phyloP scores from a whole-genome alignment of 2,797 vertebrate genomes.

The Propithecus perrieri region DNA sequence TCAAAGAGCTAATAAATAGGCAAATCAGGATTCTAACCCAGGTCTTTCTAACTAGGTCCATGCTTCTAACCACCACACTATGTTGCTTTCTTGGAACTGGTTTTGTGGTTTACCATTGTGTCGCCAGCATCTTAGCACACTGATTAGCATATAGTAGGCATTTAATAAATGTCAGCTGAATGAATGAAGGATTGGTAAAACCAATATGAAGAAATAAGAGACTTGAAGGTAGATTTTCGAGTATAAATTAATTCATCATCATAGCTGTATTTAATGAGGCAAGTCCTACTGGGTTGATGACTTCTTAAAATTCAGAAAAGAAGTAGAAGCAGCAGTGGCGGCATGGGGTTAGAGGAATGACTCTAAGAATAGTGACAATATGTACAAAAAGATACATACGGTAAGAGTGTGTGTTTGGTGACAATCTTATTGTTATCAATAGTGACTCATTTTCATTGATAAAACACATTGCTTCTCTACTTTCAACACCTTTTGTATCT shows the following conservation, averaged over 20 bases:
- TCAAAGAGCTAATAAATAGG: neutral
- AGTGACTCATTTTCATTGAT: slow-evolving; percentile 5
- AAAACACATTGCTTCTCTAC: neutral
- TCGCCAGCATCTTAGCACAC: neutral
- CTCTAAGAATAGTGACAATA: neutral
- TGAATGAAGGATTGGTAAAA: slow-evolving; percentile 7
- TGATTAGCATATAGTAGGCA: neutral
- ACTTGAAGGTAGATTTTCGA: neutral
- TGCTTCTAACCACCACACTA: neutral
- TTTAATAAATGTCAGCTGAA: neutral
- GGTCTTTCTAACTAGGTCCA: neutral
- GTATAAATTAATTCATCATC: neutral
- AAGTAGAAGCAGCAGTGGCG: neutral
- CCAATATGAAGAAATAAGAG: neutral
- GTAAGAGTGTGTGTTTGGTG: neutral
- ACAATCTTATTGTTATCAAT: neutral
- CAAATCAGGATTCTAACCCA: neutral
- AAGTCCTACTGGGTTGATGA: neutral
- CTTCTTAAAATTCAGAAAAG: slow-evolving; percentile 52
- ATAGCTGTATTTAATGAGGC: slow-evolving; percentile 23
- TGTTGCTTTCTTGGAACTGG: neutral
- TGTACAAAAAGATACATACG: neutral
- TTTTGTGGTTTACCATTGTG: neutral
- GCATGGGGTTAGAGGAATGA: neutral
- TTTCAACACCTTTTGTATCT: slow-evolving; percentile 18